Evolutionary conservation across 2,113 vertebrate species (phyloP), one percentile per base, ranked within the genome.

Genomic region (Laterallus jamaicensis): DNA sequence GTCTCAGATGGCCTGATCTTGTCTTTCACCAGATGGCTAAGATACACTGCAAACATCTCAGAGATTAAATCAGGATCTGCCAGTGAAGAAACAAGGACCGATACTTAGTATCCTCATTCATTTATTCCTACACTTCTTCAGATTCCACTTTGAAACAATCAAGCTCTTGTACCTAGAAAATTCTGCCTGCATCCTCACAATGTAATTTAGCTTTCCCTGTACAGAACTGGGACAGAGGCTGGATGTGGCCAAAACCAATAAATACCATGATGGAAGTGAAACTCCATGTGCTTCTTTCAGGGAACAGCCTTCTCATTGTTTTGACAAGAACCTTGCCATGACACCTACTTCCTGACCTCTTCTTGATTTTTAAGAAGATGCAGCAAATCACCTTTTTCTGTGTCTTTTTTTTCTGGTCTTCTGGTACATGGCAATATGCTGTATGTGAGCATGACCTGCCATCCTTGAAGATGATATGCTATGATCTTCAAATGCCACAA

Each of bases 371-470:
- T 14, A 77, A 21, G 13, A 91, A 70, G 47, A 55, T 17, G 14
- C 4, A 67, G 26, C 84, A 55, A 58, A 56, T 44, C 17, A 4
- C 3, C 70, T 87, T 84, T 31, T 55, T 52, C 73, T 8, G 5
- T 47, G 44, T 47, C 44, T 18, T 47, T 19, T 19, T 47, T 44
- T 18, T 44, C 44, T 44, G 44, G 17, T 44, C 37, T 26, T 52
- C 44, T 37, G 22, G n/a, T 78, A 78, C 18, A 5, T 10, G 39
- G 24, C 69, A 89, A n/a, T 84, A 59, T 3, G 11, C 26, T 58
- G 13, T 18, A 70, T 0, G 1, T 1, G 15, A 16, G 17, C 7
- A 50, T 26, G 15, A 2, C 29, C 44, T 55, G 9, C 25, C 22
- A 68, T 26, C 56, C n/a, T n/a, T 42, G 32, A 59, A 90, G 39